These are phyloP conservation scores for Entomobrya multifasciata DNA, from an alignment of 2,888 invertebrate species.

Conservation along the genomic window DNA sequence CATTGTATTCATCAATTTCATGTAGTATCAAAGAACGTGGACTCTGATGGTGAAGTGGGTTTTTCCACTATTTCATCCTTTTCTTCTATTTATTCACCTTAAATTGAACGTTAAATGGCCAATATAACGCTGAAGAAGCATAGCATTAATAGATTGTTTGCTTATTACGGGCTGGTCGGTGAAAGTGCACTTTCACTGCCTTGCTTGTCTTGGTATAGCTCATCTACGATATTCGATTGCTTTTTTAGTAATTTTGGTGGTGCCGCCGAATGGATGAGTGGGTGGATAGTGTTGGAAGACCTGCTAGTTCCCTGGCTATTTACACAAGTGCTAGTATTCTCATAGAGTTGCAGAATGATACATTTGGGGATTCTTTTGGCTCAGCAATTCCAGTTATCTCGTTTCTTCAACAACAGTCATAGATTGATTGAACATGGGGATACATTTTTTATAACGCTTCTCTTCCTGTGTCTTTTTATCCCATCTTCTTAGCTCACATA, in stretches of 20 bases:
- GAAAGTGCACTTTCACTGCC: slow-evolving; percentile 25
- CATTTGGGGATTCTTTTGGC: slow-evolving; percentile 72
- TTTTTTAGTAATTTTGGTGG: neutral
- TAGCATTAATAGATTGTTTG: neutral
- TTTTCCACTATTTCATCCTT: no score
- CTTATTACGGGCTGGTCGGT: slow-evolving; percentile 12
- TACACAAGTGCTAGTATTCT: slow-evolving; percentile 58
- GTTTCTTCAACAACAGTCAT: slow-evolving; percentile 71
- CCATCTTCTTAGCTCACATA: neutral
- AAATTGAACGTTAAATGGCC: neutral
- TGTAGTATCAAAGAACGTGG: no score
- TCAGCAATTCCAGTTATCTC: slow-evolving; percentile 73
- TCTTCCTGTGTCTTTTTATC: neutral
- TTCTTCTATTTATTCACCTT: neutral
- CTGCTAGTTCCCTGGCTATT: slow-evolving; percentile 35
- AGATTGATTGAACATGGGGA: slow-evolving; percentile 76
- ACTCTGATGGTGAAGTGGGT: no score
- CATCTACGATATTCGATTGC: no score
- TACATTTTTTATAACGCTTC: slow-evolving; percentile 67
- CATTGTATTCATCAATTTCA: no score
- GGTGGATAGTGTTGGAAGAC: neutral
- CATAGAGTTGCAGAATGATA: slow-evolving; percentile 71
- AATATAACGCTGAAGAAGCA: neutral
- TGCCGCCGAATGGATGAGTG: neutral
- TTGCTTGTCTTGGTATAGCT: slow-evolving; percentile 3